Base-by-base conservation (phyloP, 2,888 invertebrate species). In the Patella ulyssiponensis region DNA sequence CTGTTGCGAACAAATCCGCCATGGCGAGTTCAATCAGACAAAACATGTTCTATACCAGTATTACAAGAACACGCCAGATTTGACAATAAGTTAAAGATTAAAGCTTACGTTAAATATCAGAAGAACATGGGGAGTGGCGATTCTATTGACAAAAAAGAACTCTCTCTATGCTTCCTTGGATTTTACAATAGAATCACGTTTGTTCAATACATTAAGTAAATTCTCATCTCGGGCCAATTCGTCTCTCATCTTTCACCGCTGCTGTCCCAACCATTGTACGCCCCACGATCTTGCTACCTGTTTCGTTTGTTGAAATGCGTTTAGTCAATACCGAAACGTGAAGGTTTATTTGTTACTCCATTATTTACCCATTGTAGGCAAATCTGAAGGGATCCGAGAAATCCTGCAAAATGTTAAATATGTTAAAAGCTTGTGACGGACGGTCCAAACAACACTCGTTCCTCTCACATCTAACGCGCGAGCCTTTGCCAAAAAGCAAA, bases 301-400 rank as follows among this genome's bases (percentile, higher is more conserved):
- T 64, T 69, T 44, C 69, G 23, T 74, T 69, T 58, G 64, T 64
- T 54, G 33, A 51, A 20, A 56, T 74, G 64, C 69, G 64, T 20
- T 64, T 51, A 17, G 17, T 52, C 44, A 74, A 74, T 52, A 74
- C 58, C 58, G 51, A 64, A 64, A 64, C 74, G 58, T 64, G 69
- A 74, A 64, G 58, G 33, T 69, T 69, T 74, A 69, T 74, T 74
- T 74, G 74, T 51, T 51, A 20, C 33, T 74, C 74, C 74, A 74
- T 74, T 74, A 74, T 74, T 74, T 74, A 69, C 51, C 69, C 52
- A 74, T 74, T 74, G 74, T 74, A 52, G 69, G 20, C 44, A 74
- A 74, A 74, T 74, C 74, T 58, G 74, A 20, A 54, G 74, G 74
- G 74, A 33, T 74, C 51, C 74, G 20, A 52, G 33, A 69, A 51